phyloP scores from a whole-genome alignment of 1,140 invertebrate species.

The Drosophila lini region DNA sequence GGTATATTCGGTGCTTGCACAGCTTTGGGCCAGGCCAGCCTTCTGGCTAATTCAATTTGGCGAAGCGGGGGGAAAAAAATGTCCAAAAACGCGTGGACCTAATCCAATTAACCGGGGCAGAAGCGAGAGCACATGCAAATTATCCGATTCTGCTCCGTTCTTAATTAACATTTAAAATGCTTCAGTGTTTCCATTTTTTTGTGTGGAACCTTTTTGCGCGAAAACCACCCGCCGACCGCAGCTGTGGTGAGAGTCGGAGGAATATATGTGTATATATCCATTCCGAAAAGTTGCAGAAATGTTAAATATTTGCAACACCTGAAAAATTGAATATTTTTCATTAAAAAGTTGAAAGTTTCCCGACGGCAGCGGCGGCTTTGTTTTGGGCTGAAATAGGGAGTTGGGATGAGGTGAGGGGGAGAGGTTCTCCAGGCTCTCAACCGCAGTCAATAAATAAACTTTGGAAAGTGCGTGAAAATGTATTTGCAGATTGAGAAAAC shows the following conservation, averaged over 20 bases:
- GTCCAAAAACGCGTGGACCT: conserved; percentile 27
- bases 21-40: conserved; percentile 6
- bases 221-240: conserved; percentile 30
- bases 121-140: conserved; percentile 47
- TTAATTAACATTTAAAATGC: conserved; percentile 78
- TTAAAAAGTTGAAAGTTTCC: conserved; percentile 76
- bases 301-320: conserved; percentile 79
- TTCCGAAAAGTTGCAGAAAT: conserved; percentile 57
- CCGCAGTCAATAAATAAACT: conserved; percentile 79
- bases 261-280: conserved; percentile 6
- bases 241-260: neutral
- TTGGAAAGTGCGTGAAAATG: conserved; percentile 69
- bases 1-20: neutral
- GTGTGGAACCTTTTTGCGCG: conserved; percentile 29
- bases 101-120: conserved; percentile 53
- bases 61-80: conserved; percentile 17
- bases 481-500: conserved; percentile 26
- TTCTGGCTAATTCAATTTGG: conserved; percentile 35
- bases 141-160: conserved; percentile 46
- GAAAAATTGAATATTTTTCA: conserved; percentile 82
- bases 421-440: conserved; percentile 8
- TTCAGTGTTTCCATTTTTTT: conserved; percentile 43
- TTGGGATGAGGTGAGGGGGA: neutral
- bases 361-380: conserved; percentile 13
- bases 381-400: neutral